Percentiles rank a stretch among this genome's conserved stretches.
phyloP scores from a whole-genome alignment of 2,113 vertebrate genomes.

The Sebastes fasciatus region DNA sequence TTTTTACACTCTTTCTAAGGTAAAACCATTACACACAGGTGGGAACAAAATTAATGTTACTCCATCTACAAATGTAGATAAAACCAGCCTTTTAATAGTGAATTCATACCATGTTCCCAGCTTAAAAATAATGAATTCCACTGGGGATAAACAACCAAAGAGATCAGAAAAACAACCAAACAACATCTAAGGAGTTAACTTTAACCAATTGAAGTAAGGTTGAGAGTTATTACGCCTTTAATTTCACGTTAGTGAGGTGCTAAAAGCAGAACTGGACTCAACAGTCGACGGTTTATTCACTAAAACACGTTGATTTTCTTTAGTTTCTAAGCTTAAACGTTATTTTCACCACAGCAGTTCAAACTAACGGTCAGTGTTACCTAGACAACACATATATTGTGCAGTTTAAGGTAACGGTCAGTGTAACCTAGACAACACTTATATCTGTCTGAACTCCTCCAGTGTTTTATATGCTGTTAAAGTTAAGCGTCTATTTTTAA shows the following conservation, averaged over 20 bases:
- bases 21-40: not conserved
- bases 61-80: no score
- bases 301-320: not conserved
- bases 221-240: not conserved
- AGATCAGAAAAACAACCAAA: not conserved
- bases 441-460: not conserved
- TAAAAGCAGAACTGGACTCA: conserved; percentile 30
- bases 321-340: not conserved
- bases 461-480: not conserved
- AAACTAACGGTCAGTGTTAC: conserved; percentile 19
- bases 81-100: not conserved
- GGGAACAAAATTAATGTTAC: not conserved
- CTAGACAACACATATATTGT: not conserved
- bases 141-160: conserved; percentile 52
- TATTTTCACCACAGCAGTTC: not conserved
- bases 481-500: not conserved
- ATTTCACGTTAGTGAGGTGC: not conserved
- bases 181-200: not conserved
- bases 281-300: not conserved
- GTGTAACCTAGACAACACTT: not conserved
- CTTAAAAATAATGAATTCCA: conserved; percentile 45
- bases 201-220: not conserved
- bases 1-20: not conserved
- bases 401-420: not conserved
- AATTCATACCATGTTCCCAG: not conserved